Base-by-base conservation (phyloP, 2,888 invertebrate species). In the Argynnis bischoffii region DNA sequence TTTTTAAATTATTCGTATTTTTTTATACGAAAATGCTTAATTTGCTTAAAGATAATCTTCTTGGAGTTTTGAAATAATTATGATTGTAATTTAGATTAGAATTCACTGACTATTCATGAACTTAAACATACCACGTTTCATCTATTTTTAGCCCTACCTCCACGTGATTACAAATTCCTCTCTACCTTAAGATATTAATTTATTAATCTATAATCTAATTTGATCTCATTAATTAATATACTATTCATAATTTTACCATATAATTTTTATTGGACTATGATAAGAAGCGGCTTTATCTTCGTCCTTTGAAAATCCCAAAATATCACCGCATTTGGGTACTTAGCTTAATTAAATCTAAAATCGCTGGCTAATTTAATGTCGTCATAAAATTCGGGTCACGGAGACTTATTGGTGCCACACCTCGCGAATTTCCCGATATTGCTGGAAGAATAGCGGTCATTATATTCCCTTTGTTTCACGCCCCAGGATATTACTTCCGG, bases 401-500 rank as follows among this genome's bases (percentile, higher is more conserved):
- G 73, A 78, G 81, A 78, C 80, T 79, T 83, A 83, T 80, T 77
- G 81, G 79, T 64, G 83, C 86, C 89, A 81, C 90, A 86, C 90
- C 89, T 89, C 79, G 83, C 83, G 77, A 83, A 86, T 84, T 85
- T 82, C 81, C 83, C 84, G 86, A 88, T 88, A 88, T 84, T 81
- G 82, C 85, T 82, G 48, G 31, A 86, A 82, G 85, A 77, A 86
- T 82, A 83, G 78, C 77, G 80, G 79, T 79, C 86, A 86, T 89
- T 88, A 88, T 84, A 85, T 85, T 82, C 82, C 86, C 83, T 86
- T 85, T 88, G 85, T 86, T 89, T 88, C 83, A 86, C 82, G 82
- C 81, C 75, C 76, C 75, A 74, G 78, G 82, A 88, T 88, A 90
- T 90, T 89, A 89, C 89, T 87, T 88, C 87, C 87, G 88, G 88